A percentile compares a stretch with the other conserved stretches of the same genome.
These are phyloP conservation scores for Carlito syrichta DNA, from an alignment of 2,113 vertebrate species.

Conservation along the genomic window DNA sequence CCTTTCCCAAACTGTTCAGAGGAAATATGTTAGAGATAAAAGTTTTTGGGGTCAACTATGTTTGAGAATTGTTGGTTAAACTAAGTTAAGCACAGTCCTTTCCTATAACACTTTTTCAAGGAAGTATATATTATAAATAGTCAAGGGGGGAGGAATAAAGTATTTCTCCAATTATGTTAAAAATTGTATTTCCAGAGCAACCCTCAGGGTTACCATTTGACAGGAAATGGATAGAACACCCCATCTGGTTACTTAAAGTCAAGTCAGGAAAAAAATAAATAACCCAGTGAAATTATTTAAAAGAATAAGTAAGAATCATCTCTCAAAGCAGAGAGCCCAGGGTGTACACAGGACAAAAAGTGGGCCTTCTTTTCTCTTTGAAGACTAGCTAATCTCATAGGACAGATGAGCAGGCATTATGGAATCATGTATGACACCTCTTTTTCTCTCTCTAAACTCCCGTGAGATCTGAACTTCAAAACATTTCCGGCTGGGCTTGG, in stretches of 20 bases:
- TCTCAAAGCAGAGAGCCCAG: background rate
- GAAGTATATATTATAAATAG: background rate
- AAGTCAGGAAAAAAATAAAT: background rate
- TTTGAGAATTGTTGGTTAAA: background rate
- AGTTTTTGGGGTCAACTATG: background rate
- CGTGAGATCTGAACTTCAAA: background rate
- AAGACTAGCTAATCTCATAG: background rate
- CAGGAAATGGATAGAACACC: background rate
- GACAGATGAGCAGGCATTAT: background rate
- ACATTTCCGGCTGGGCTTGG: no score
- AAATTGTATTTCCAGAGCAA: background rate
- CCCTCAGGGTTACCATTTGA: accelerated
- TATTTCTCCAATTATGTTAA: background rate
- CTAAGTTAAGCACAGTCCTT: background rate
- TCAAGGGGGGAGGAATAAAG: background rate
- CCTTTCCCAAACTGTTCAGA: background rate
- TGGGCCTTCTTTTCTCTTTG: background rate
- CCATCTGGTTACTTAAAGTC: background rate
- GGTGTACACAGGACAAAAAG: background rate
- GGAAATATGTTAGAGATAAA: background rate
- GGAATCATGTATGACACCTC: background rate
- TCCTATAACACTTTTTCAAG: background rate
- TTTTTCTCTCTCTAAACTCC: background rate
- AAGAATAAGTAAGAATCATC: background rate
- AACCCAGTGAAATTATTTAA: background rate